A percentile compares a stretch with the other conserved stretches of the same genome.
Evolutionary conservation across 2,888 invertebrate species (phyloP).

Genomic region (Pedicia rivosa): DNA sequence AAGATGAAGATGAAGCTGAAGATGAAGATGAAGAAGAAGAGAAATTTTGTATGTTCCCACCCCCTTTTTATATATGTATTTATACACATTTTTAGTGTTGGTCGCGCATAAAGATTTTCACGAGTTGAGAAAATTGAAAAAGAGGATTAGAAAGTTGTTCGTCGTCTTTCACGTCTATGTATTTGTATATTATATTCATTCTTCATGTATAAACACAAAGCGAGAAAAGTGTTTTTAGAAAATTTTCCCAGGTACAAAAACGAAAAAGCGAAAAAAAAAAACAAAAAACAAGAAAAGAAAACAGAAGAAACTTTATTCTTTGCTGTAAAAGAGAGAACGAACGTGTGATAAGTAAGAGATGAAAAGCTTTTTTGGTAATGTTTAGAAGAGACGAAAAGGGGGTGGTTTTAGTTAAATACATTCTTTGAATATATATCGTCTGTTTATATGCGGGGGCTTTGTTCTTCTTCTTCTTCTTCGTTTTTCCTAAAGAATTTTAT

Average conservation of each 20-base stretch:
- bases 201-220: too few species aligned
- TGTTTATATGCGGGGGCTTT: too few species aligned
- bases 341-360: too few species aligned
- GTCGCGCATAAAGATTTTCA: constrained; percentile 4
- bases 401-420: too few species aligned
- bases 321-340: not conserved
- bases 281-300: not conserved
- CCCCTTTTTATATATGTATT: not conserved
- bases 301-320: constrained; percentile 1
- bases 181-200: not conserved
- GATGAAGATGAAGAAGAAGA: not conserved
- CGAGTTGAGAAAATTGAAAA: constrained; percentile 8
- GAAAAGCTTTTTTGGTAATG: too few species aligned
- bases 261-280: constrained; percentile 1
- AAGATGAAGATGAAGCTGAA: not conserved
- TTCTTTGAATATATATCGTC: too few species aligned
- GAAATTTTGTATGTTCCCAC: not conserved
- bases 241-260: too few species aligned
- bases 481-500: too few species aligned
- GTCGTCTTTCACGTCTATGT: not conserved
- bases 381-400: too few species aligned
- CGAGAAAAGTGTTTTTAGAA: too few species aligned
- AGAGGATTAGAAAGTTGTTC: constrained; percentile 9
- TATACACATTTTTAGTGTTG: not conserved
- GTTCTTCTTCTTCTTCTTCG: too few species aligned